phyloP scores from a whole-genome alignment of 2,888 invertebrate genomes.

The Agrochola circellaris region DNA sequence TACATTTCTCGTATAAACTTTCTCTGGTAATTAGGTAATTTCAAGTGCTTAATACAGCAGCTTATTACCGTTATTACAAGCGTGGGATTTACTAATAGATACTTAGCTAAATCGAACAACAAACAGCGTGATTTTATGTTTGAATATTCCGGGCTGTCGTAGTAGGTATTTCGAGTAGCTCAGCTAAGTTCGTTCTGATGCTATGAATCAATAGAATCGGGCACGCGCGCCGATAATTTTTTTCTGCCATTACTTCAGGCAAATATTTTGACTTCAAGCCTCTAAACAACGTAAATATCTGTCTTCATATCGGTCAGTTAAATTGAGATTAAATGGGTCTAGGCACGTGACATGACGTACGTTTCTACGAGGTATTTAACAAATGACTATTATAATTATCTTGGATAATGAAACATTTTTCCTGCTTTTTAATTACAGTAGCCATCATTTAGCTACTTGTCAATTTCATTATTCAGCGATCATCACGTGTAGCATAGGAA shows the following conservation, averaged over 20 bases:
- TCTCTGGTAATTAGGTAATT: background rate
- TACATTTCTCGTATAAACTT: constrained; percentile 10
- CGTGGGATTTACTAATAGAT: constrained; percentile 30
- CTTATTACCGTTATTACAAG: constrained; percentile 1
- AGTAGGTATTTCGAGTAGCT: constrained; percentile 16
- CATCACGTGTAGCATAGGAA: constrained; percentile 11
- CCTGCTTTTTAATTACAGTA: constrained; percentile 20
- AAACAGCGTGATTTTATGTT: constrained; percentile 26
- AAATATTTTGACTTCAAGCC: constrained; percentile 30
- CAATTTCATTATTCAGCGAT: constrained; percentile 15
- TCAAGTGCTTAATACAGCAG: constrained; percentile 1
- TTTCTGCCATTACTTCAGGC: constrained; percentile 14
- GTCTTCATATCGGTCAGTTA: constrained; percentile 12
- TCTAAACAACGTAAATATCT: constrained; percentile 11
- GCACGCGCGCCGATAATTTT: constrained; percentile 27
- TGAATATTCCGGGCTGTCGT: constrained; percentile 17
- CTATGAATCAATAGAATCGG: constrained; percentile 45
- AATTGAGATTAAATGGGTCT: constrained; percentile 5
- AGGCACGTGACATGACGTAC: constrained; percentile 4
- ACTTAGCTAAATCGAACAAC: constrained; percentile 28
- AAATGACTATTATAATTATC: too few relatives aligned
- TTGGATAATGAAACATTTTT: constrained; percentile 17
- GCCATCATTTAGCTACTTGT: constrained; percentile 4
- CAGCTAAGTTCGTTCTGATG: constrained; percentile 15
- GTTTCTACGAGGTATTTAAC: constrained; percentile 29